Conservation (phyloP, 2,888 invertebrate genomes). For the Ceratothoa steindachneri region DNA sequence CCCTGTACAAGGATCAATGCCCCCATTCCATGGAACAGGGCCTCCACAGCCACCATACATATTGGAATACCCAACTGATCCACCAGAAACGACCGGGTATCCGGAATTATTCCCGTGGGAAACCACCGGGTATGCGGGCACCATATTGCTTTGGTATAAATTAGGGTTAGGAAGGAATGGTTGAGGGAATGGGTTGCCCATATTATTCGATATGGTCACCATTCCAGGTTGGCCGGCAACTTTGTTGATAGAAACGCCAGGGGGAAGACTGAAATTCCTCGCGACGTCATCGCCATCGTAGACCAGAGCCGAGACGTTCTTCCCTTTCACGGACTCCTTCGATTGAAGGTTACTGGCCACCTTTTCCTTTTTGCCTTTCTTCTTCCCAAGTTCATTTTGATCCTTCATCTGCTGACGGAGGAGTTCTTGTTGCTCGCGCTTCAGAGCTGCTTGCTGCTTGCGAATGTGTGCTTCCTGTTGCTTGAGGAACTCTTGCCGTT, state of each 20-base stretch:
- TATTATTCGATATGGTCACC: conserved; percentile 46
- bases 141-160: conserved; percentile 28
- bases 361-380: conserved; percentile 11
- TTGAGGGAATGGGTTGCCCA: conserved; percentile 33
- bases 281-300: conserved; percentile 44
- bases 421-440: conserved; percentile 39
- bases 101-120: not conserved
- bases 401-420: conserved; percentile 32
- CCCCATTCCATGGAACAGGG: conserved; percentile 6
- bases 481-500: conserved; percentile 42
- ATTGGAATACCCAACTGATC: not conserved
- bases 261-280: conserved; percentile 58
- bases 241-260: conserved; percentile 74
- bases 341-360: conserved; percentile 9
- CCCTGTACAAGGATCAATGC: conserved; percentile 1
- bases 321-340: conserved; percentile 26
- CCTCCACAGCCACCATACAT: not conserved
- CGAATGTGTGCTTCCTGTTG: conserved; percentile 43
- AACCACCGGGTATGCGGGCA: conserved; percentile 24
- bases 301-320: conserved; percentile 36
- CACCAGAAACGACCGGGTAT: not conserved
- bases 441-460: conserved; percentile 39
- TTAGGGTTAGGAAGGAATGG: conserved; percentile 37
- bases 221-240: conserved; percentile 54
- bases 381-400: not conserved